Evolutionary conservation across 2,113 vertebrate species (phyloP), one percentile per base, ranked within the genome.

Genomic region (Oreochromis tanganicae): DNA sequence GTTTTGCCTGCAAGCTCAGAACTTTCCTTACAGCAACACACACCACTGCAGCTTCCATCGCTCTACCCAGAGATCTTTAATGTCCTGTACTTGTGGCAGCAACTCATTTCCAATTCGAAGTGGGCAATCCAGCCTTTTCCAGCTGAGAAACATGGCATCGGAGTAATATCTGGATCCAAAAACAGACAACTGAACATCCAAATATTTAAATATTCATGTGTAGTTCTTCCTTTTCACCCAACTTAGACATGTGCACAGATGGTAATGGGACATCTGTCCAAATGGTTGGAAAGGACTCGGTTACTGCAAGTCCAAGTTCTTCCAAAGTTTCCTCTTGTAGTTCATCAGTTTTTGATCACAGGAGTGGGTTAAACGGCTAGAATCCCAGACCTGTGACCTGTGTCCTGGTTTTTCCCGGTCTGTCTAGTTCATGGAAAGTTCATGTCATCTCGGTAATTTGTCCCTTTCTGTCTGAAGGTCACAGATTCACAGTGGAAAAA

Each of bases 391-490:
- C 38, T 36, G 17, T 11, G 19, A 66, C 13, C 81, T 9, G 3
- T 16, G 19, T 56, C 29, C 71, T 43, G 55, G 38, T 14, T 54
- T 57, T 12, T 79, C 79, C 52, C 2, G 2, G 19, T 41, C 5
- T 0, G 9, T 34, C 11, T 36, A 61, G 85, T 91, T 93, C 85
- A 66, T 24, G n/a, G 52, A 2, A 36, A 88, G 92, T 91, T 92
- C 82, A 81, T 11, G n/a, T 83, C 83, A 75, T 83, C 54, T 73
- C 10, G 4, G 68, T 36, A 7, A 36, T 83, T 38, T 29, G 78
- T 75, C 29, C 11, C 5, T 57, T 82, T 88, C 46, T 57, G 19
- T 81, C 3, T 56, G 79, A 89, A 90, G 88, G 92, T 92, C 92
- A 85, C 16, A 5, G 29, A 75, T 87, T 38, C 46, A n/a, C 34